These are phyloP conservation scores for Ennomos quercinarius DNA, from an alignment of 2,888 invertebrate genomes.

Conservation along the genomic window DNA sequence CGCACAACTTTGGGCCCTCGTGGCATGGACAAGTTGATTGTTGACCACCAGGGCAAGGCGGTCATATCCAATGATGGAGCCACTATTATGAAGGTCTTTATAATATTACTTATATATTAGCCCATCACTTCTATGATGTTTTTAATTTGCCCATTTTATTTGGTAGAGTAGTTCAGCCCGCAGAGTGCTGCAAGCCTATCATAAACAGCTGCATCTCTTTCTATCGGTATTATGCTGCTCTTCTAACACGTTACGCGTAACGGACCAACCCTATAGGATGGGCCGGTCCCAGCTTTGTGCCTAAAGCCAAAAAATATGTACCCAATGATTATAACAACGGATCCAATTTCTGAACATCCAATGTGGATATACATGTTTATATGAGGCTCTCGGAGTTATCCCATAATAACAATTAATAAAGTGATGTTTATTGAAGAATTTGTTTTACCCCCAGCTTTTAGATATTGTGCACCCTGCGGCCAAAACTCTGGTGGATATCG, in stretches of 20 bases:
- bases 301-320: too few species aligned
- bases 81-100: constrained; percentile 94
- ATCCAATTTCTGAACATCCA: constrained; percentile 41
- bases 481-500: constrained; percentile 98
- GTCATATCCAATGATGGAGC: constrained; percentile 99
- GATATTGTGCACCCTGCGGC: constrained; percentile 99
- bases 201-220: too few species aligned
- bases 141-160: too few species aligned
- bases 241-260: too few species aligned
- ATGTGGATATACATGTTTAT: constrained; percentile 40
- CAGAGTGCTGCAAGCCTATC: too few species aligned
- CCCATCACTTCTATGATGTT: too few species aligned
- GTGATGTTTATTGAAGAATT: too few species aligned
- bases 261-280: too few species aligned
- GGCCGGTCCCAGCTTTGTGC: too few species aligned
- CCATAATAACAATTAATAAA: not conserved
- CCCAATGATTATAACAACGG: constrained; percentile 44
- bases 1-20: constrained; percentile 99
- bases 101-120: too few species aligned
- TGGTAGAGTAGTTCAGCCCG: too few species aligned
- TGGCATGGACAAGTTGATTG: constrained; percentile 99
- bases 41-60: constrained; percentile 94
- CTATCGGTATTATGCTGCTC: too few species aligned
- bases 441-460: constrained; percentile 83
- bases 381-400: constrained; percentile 37